A percentile compares a stretch with the other conserved stretches of the same genome.
Evolutionary conservation across 2,888 invertebrate species (phyloP).

Genomic region (Chrysopilus asiliformis): DNA sequence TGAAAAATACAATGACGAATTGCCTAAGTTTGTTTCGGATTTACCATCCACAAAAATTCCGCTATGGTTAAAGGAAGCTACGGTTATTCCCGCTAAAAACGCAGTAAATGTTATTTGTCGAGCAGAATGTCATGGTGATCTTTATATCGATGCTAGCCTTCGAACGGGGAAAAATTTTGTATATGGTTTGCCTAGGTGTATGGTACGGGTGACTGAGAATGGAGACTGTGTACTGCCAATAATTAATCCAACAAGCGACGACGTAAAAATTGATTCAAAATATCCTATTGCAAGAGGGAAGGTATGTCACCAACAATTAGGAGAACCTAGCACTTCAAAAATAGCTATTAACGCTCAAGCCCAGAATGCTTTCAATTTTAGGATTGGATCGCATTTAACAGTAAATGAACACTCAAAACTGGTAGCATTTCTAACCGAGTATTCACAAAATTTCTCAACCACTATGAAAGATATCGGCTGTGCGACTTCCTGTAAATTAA

Average conservation of each 20-base stretch:
- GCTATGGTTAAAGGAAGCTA: slow-evolving; percentile 1
- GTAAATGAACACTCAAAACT: too few species aligned
- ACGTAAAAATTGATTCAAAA: not conserved
- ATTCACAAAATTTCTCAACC: slow-evolving; percentile 1
- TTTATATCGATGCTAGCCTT: not conserved
- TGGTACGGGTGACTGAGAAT: not conserved
- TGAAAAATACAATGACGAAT: not conserved
- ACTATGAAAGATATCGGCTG: slow-evolving; percentile 1
- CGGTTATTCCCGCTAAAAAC: not conserved
- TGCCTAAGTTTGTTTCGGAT: not conserved
- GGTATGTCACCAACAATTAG: not conserved
- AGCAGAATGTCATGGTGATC: not conserved
- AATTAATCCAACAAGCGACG: not conserved
- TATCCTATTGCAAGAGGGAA: not conserved
- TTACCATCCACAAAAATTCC: not conserved
- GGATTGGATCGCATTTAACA: too few species aligned
- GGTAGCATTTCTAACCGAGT: not conserved
- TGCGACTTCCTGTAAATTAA: not conserved
- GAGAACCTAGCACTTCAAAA: not conserved
- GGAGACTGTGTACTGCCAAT: not conserved
- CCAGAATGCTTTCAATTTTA: not conserved
- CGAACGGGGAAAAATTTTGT: not conserved
- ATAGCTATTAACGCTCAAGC: not conserved
- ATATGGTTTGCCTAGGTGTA: not conserved
- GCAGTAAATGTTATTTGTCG: not conserved